Evolutionary conservation across 2,888 invertebrate genomes (phyloP), one percentile per base, ranked within the genome.

Genomic region (Liopterus haemorrhoidalis): DNA sequence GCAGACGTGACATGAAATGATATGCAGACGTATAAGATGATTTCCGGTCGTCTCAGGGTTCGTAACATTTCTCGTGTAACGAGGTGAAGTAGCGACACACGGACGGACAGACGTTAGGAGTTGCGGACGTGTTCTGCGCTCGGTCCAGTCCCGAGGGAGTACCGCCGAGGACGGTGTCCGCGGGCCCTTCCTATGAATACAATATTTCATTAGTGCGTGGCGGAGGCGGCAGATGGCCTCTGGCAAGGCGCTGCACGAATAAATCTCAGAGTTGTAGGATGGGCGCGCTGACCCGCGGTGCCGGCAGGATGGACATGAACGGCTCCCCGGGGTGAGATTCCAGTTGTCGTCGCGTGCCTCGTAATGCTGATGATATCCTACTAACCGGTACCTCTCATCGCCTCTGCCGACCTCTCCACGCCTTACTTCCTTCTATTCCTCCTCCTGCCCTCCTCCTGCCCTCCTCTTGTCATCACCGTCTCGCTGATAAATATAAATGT

Each of bases 261-360:
- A 65, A 66, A 66, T 66, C 65, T 66, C 63, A 59, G 64, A 61
- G 61, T 58, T 56, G 53, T 36, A 18, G 31, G 12, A 19, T 19
- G 41, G 21, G n/a, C 39, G 24, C 15, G 20, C 3, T 24, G 22
- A 14, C 9, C 25, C 16, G 20, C 14, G 20, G 21, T 21, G 31
- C 9, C 25, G 11, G 20, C 14, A 30, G 21, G 20, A 22, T 11
- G 54, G 60, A 57, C 55, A 54, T 57, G 59, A 64, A 67, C 63
- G 61, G 63, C 66, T 60, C 67, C 67, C 68, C 54, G 57, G 68
- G 66, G 67, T 64, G 59, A 64, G 59, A 66, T 66, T 65, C 50
- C 62, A 59, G 59, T 61, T 62, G 63, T 63, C 63, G 62, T 60
- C 61, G 59, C 55, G 56, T 58, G 57, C 31, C 19, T 45, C 46